These are phyloP conservation scores for Lepus townsendii DNA, from an alignment of 2,797 vertebrate species.

Conservation along the genomic window DNA sequence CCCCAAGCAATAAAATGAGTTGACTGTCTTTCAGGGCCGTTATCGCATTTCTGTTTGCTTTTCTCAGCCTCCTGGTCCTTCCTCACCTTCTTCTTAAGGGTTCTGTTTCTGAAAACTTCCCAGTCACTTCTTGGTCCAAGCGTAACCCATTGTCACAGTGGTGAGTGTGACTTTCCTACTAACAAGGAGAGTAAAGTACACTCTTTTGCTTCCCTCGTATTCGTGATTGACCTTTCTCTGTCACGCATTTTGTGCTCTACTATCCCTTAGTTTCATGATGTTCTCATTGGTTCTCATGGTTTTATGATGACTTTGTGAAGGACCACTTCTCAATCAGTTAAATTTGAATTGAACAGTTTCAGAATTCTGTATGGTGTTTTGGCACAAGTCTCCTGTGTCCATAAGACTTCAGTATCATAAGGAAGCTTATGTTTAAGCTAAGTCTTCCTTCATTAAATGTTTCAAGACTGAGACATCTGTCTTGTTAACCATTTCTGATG, in stretches of 20 bases:
- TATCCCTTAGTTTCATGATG: not conserved
- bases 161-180: not conserved
- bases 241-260: not conserved
- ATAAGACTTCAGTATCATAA: not conserved
- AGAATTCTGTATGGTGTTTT: slow-evolving; percentile 1
- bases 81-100: slow-evolving; percentile 4
- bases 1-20: slow-evolving; percentile 81
- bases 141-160: too few species aligned
- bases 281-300: not conserved
- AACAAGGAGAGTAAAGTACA: not conserved
- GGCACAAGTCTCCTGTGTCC: not conserved
- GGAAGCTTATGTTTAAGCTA: not conserved
- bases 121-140: not conserved
- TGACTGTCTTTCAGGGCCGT: slow-evolving; percentile 58
- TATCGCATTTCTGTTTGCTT: slow-evolving; percentile 21
- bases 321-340: slow-evolving; percentile 44
- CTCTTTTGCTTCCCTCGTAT: not conserved
- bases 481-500: not conserved
- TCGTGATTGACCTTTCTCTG: not conserved
- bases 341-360: slow-evolving; percentile 48
- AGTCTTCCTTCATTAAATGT: slow-evolving; percentile 32
- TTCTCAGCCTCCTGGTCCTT: not conserved
- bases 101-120: not conserved
- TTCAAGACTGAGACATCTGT: not conserved
- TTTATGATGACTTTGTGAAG: slow-evolving; percentile 34